Base-by-base conservation (phyloP, 2,113 vertebrate species). In the Benitochromis conjunctus region DNA sequence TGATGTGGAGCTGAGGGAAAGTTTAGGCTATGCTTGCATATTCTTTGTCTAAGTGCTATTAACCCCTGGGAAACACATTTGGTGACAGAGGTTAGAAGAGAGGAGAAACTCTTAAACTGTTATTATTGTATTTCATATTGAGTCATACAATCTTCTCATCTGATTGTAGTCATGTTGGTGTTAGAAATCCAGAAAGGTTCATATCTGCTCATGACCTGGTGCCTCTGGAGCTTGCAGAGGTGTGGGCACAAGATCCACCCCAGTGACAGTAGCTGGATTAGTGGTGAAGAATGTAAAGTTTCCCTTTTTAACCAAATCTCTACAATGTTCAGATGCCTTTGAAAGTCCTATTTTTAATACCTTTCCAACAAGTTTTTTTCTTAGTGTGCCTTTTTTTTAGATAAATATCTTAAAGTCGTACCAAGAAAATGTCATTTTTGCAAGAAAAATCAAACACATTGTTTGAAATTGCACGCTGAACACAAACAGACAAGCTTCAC, bases 181-280 rank as follows among this genome's bases (percentile, higher is more conserved):
- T 74, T 43, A 48, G 9, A 74, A 74, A 74, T 7, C 41, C 46
- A 74, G 41, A 29, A 74, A 74, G 5, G 4, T 48, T 48, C 8
- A 0, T 46, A 29, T 48, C 14, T 29, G 64, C 24, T 48, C 14
- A 18, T 0, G 24, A 29, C 41, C 41, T 74, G 41, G 21, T 4
- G 24, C 43, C 24, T 74, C 41, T 71, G 41, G 66, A 46, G 21
- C 2, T 11, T 71, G 5, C 12, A 46, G 41, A 53, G 18, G 51
- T 53, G 18, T 16, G 14, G 46, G 14, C 51, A 11, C 53, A n/a
- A 19, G 53, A 4, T n/a, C 53, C 4, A 54, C 19, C 53, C 19
- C n/a, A 19, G 9, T 54, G 19, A 51, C 24, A 74, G 24, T 29
- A 74, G 41, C 43, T 29, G 14, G 24, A 48, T 19, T 48, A 74